Conservation (phyloP, 1,140 invertebrate genomes). For the Drosophila cardini region DNA sequence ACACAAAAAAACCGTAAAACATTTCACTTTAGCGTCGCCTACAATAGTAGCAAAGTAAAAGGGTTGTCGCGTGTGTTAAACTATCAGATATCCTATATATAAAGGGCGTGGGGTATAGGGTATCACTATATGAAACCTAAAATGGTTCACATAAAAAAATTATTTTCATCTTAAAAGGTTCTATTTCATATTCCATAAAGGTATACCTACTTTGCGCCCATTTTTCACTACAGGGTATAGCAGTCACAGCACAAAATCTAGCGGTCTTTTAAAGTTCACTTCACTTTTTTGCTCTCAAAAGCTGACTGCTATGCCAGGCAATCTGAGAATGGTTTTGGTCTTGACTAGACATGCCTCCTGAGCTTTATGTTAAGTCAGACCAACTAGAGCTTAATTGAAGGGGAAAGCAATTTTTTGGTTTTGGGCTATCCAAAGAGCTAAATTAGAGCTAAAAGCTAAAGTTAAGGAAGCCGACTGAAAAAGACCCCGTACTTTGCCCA, state of each 20-base stretch:
- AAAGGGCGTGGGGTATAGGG: no score
- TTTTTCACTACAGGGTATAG: neutral
- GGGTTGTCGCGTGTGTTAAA: neutral
- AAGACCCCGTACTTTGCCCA: no score
- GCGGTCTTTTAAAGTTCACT: neutral
- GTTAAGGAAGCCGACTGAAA: no score
- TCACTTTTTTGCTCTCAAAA: slow-evolving; percentile 6
- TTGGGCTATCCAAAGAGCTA: no score
- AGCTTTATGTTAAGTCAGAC: slow-evolving; percentile 6
- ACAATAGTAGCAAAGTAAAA: slow-evolving; percentile 12
- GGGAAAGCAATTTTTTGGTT: neutral
- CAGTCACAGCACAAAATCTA: neutral
- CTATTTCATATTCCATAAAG: no score
- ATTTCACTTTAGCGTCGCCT: slow-evolving; percentile 63
- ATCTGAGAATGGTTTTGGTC: slow-evolving; percentile 7
- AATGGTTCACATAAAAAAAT: no score
- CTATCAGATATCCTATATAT: neutral
- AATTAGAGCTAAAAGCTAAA: no score
- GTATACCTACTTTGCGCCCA: neutral
- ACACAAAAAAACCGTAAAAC: slow-evolving; percentile 39
- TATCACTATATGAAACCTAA: no score
- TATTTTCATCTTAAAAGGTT: no score
- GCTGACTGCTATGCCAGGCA: slow-evolving; percentile 19
- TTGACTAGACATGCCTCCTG: slow-evolving; percentile 25
- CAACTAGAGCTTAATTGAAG: slow-evolving; percentile 13